Evolutionary conservation across 2,797 vertebrate species (phyloP), one percentile per base, ranked within the genome.

Genomic region (Eidolon dupreanum): DNA sequence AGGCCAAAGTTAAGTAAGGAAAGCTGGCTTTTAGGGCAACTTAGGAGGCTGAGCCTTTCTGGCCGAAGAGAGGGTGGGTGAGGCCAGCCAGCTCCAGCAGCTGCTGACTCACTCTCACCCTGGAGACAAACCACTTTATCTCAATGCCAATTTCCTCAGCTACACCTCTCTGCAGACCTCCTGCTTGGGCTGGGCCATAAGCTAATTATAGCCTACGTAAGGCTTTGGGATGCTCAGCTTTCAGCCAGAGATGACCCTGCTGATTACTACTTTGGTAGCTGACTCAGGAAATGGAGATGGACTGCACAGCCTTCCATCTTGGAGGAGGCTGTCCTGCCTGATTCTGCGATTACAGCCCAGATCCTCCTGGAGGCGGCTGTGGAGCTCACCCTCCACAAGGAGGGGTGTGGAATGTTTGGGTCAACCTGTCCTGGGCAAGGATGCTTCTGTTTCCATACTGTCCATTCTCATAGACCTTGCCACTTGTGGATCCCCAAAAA

Each of bases 21-120:
- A 78, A 85, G 57, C 68, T 59, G 57, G 81, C 16, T 0, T 41
- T 41, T 65, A 43, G 70, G 43, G 33, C 10, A 6, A 10, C 53
- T 17, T 53, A 26, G 26, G 9, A 43, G 63, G 43, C 59, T 41
- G 51, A 73, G 61, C 26, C 57, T 85, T 38, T 28, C 38, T 10
- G 26, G 55, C 65, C 61, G 26, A 33, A 79, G 57, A 70, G 46
- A 71, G n/a, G 86, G 24, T 79, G 78, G 88, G 65, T 22, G 92
- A 93, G 90, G 83, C 86, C 19, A 33, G 93, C 59, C 2, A n/a
- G 53, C 68, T 89, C 77, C 46, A 17, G 46, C 10, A 31, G 79
- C 70, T 43, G 78, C 92, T 97, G 97, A 98, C 95, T 98, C 97
- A 97, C 43, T 16, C 49, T 41, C 24, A 73, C 82, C 97, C 95